Percentiles rank a stretch among this genome's conserved stretches.
These are phyloP conservation scores for Lordiphosa mommai DNA, from an alignment of 1,140 invertebrate species.

Conservation along the genomic window DNA sequence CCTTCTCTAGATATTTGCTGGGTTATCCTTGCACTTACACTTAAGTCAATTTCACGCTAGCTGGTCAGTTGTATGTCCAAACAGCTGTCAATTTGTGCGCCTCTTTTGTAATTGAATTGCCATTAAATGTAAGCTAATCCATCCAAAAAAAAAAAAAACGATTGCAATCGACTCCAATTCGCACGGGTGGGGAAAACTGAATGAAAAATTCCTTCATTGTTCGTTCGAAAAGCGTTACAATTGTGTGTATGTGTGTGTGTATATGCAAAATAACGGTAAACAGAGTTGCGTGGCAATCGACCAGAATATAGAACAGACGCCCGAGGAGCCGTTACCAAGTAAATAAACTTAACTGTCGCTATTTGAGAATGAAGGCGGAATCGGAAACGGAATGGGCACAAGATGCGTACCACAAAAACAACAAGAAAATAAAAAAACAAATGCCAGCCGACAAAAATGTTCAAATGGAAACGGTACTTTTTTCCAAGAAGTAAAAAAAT, in stretches of 20 bases:
- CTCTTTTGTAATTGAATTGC: constrained; percentile 47
- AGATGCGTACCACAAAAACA: constrained; percentile 22
- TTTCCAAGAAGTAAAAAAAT: too few species aligned
- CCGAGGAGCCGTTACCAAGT: constrained; percentile 56
- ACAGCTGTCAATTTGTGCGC: constrained; percentile 51
- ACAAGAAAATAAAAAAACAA: background rate
- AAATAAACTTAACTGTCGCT: constrained; percentile 73
- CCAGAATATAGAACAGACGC: too few species aligned
- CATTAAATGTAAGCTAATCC: constrained; percentile 36
- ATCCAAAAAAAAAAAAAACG: background rate
- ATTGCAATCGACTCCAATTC: background rate
- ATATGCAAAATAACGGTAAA: background rate
- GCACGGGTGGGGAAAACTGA: background rate
- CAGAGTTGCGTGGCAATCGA: too few species aligned
- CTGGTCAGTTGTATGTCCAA: constrained; percentile 10
- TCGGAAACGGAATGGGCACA: constrained; percentile 27
- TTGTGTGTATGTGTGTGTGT: constrained; percentile 2
- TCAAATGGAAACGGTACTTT: background rate
- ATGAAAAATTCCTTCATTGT: constrained; percentile 9
- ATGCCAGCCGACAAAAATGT: constrained; percentile 24
- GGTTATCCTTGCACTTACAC: constrained; percentile 38
- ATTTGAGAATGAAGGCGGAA: constrained; percentile 39
- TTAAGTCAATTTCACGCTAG: constrained; percentile 74
- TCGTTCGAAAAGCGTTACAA: constrained; percentile 14
- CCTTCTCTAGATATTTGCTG: background rate